Conservation (phyloP, 2,113 vertebrate genomes). For the Telmatochromis sp. region DNA sequence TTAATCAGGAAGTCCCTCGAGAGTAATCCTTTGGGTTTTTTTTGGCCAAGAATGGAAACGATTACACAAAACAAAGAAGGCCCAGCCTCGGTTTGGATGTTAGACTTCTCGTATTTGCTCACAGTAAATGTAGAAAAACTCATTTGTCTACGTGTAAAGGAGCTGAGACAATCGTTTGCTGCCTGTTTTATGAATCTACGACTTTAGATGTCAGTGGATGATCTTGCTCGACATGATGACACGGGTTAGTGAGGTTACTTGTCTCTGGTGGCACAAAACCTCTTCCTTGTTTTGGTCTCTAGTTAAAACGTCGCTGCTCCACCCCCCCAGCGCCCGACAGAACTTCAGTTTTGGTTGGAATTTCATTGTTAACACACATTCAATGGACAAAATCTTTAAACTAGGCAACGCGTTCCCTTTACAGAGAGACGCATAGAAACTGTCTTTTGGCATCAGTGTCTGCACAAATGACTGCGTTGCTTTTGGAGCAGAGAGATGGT, state of each 20-base stretch:
- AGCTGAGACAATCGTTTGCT: neutral
- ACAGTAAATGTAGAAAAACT: neutral
- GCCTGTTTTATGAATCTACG: fast-evolving
- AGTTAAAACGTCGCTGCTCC: neutral
- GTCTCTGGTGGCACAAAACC: neutral
- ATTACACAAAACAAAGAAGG: neutral
- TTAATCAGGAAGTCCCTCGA: neutral
- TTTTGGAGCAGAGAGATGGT: neutral
- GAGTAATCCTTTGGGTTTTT: neutral
- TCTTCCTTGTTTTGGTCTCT: neutral
- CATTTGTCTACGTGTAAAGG: too few species aligned
- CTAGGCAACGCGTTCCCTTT: neutral
- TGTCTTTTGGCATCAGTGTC: fast-evolving
- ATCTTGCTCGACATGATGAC: neutral
- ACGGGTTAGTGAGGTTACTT: fast-evolving
- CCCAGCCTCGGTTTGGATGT: neutral
- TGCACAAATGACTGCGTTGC: neutral
- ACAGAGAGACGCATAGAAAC: fast-evolving
- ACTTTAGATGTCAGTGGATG: neutral
- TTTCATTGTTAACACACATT: neutral
- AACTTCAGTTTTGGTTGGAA: neutral
- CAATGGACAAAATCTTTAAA: neutral
- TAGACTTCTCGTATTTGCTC: neutral
- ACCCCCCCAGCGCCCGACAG: neutral
- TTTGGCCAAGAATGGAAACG: neutral